Evolutionary conservation across 2,797 vertebrate genomes (phyloP), one percentile per base, ranked within the genome.

Genomic region (Numenius phaeopus): DNA sequence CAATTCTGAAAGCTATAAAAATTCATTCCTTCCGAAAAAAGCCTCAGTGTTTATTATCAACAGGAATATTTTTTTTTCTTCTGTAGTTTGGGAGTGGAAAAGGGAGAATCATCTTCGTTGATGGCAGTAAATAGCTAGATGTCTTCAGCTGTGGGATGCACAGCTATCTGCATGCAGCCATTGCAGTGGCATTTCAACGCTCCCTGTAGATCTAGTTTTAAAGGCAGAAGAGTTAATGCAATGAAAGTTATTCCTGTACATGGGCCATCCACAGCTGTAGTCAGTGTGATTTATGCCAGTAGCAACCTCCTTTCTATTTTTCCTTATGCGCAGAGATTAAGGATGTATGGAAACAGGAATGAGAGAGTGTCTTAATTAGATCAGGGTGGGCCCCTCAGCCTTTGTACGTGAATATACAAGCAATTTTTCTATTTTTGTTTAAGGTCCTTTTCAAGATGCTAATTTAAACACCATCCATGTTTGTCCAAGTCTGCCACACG

Each of bases 261-360:
- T 23, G 55, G 73, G 71, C 66, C 82, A 58, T 44, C 80, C 80
- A 49, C 69, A 85, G 90, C 89, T 95, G 80, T 40, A 62, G n/a
- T 32, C 59, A 70, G 67, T 32, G 61, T 65, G 73, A 89, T 61
- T 82, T 66, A 91, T 80, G 85, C 62, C 29, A 39, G 42, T 42
- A 76, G 75, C 78, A 81, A 59, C 55, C 80, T 86, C 80, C 71
- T 86, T 81, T 67, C 84, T 89, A 0, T 47, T 95, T 50, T 83
- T 72, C 52, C 59, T 94, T 89, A 88, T 59, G 83, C 92, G 67
- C 61, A 39, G 91, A 79, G 88, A 64, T 89, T 66, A 94, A 78
- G 65, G 73, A 89, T 90, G 46, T 83, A 47, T 94, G 83, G 80
- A 94, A 95, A 72, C 47, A 72, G 59, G 54, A 90, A 61, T 34